These are phyloP conservation scores for Momotus momota DNA, from an alignment of 2,797 vertebrate genomes.

Conservation along the genomic window DNA sequence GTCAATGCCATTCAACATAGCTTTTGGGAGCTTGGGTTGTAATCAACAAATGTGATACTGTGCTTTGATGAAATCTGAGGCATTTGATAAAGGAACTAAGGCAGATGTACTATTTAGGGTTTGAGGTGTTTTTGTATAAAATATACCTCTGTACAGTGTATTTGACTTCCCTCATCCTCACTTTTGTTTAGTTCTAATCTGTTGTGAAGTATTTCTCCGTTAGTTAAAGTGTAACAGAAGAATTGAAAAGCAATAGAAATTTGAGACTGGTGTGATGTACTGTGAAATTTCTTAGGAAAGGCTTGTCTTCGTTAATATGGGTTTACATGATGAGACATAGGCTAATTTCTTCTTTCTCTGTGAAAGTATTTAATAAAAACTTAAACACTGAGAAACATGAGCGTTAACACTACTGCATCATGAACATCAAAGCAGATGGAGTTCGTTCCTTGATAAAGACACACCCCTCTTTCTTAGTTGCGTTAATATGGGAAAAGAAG, in stretches of 20 bases:
- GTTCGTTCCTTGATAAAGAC: background rate
- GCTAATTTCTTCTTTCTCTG: background rate
- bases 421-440: background rate
- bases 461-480: background rate
- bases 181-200: background rate
- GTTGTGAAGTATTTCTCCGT: background rate
- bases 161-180: background rate
- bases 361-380: background rate
- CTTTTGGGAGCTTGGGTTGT: background rate
- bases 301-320: background rate
- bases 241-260: background rate
- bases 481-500: background rate
- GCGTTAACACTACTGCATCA: background rate
- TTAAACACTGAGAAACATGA: background rate
- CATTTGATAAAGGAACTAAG: background rate
- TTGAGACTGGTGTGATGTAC: background rate
- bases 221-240: background rate
- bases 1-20: background rate
- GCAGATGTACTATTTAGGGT: background rate
- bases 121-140: background rate
- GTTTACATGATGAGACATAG: background rate
- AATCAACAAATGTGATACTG: background rate
- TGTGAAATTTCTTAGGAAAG: background rate
- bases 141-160: background rate
- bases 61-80: background rate